Conservation (phyloP, 2,888 invertebrate species). For the Schrankia costaestrigalis region DNA sequence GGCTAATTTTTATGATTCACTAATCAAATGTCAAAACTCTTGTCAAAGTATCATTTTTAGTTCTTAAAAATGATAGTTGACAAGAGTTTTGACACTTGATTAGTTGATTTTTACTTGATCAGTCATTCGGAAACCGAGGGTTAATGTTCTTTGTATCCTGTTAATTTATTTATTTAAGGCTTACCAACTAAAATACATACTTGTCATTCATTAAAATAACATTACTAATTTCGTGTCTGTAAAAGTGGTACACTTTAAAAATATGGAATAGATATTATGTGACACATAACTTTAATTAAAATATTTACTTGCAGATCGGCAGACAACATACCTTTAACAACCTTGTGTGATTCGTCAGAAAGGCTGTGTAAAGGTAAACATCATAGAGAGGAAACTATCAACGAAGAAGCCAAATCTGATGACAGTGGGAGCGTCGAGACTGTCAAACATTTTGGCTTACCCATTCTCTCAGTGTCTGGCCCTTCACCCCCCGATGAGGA, state of each 20-base stretch:
- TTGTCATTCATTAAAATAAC: no score
- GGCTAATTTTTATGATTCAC: no score
- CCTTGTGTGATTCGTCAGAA: conserved; percentile 75
- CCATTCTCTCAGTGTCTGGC: conserved; percentile 89
- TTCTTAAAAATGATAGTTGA: no score
- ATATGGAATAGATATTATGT: background rate
- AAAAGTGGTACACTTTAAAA: background rate
- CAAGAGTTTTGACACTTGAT: no score
- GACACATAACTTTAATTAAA: background rate
- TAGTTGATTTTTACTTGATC: no score
- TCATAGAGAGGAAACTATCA: conserved; percentile 69
- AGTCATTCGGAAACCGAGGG: no score
- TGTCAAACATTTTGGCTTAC: conserved; percentile 84
- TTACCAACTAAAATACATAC: no score
- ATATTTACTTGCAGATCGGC: conserved; percentile 57
- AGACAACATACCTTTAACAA: conserved; percentile 72
- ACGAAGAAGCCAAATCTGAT: conserved; percentile 72
- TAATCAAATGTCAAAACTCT: no score
- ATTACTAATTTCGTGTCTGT: background rate
- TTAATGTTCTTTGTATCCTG: no score
- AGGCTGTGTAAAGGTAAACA: conserved; percentile 69
- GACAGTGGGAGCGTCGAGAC: conserved; percentile 75
- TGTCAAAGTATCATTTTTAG: no score
- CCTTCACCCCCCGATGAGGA: conserved; percentile 89
- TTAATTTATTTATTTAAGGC: no score